phyloP scores from a whole-genome alignment of 2,113 vertebrate genomes.

The Phalacrocorax aristotelis region DNA sequence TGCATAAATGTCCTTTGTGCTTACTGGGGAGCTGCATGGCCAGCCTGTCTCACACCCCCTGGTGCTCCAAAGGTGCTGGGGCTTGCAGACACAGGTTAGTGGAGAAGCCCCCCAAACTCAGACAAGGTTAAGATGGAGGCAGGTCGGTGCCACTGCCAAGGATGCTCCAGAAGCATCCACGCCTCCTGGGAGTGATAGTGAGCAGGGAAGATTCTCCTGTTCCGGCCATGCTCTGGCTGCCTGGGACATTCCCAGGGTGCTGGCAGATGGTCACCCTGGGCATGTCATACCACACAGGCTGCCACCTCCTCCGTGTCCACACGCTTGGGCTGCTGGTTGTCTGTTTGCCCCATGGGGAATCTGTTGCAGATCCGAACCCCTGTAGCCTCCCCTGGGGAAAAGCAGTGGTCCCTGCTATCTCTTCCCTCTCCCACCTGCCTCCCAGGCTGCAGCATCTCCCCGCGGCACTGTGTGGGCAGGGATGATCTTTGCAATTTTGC shows the following conservation, averaged over 20 bases:
- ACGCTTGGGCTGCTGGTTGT: fast-evolving
- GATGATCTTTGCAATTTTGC: neutral
- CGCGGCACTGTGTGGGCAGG: fast-evolving
- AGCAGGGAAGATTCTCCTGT: neutral
- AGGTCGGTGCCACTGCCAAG: neutral
- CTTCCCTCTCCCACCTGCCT: neutral
- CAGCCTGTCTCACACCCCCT: neutral
- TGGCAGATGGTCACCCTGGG: neutral
- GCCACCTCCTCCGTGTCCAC: neutral
- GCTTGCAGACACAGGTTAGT: neutral
- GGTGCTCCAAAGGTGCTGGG: neutral
- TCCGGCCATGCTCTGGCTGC: neutral
- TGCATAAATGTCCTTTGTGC: neutral
- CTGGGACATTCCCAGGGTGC: neutral
- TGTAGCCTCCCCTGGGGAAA: neutral
- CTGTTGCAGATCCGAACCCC: neutral
- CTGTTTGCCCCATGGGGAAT: neutral
- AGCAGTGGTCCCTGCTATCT: neutral
- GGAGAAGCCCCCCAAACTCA: neutral
- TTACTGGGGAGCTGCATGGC: fast-evolving
- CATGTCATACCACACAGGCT: neutral
- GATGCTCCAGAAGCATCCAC: neutral
- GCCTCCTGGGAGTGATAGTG: neutral
- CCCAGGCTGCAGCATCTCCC: neutral
- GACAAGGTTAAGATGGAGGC: neutral